Evolutionary conservation across 1,140 invertebrate genomes (phyloP).

Genomic region (Neodiprion fabricii): DNA sequence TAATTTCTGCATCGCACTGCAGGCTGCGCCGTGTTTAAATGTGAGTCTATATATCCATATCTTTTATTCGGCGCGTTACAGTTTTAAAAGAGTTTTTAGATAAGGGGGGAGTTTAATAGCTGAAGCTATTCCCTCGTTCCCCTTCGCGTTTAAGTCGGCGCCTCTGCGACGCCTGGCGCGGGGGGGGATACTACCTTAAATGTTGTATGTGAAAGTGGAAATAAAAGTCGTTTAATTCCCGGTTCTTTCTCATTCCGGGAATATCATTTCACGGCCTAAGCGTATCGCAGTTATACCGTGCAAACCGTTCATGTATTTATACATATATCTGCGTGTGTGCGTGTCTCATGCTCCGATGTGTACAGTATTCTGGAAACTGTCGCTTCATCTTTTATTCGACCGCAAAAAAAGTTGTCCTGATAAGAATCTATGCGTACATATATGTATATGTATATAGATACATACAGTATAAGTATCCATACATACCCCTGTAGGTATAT

Average conservation of each 20-base stretch:
- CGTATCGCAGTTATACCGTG: not conserved
- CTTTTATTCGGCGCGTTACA: slow-evolving; percentile 40
- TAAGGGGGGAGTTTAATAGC: slow-evolving; percentile 45
- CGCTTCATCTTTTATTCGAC: slow-evolving; percentile 1
- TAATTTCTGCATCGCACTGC: too few species aligned
- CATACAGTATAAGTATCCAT: too few species aligned
- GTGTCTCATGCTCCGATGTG: not conserved
- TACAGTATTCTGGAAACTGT: not conserved
- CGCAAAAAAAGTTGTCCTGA: not conserved
- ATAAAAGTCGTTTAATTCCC: too few species aligned
- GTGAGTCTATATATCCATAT: slow-evolving; percentile 3
- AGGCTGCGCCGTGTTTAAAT: too few species aligned
- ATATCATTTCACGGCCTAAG: too few species aligned
- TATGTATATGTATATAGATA: not conserved
- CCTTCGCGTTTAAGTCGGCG: not conserved
- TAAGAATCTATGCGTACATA: not conserved
- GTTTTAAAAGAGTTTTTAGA: slow-evolving; percentile 50
- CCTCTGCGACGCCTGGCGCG: slow-evolving; percentile 3
- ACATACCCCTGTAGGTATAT: too few species aligned
- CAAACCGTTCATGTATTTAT: not conserved
- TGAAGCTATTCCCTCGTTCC: slow-evolving; percentile 17
- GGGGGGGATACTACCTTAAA: not conserved
- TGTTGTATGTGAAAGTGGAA: too few species aligned
- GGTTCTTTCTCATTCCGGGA: too few species aligned
- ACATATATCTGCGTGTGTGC: not conserved